Conservation (phyloP, 2,888 invertebrate genomes). For the Drymonia ruficornis region DNA sequence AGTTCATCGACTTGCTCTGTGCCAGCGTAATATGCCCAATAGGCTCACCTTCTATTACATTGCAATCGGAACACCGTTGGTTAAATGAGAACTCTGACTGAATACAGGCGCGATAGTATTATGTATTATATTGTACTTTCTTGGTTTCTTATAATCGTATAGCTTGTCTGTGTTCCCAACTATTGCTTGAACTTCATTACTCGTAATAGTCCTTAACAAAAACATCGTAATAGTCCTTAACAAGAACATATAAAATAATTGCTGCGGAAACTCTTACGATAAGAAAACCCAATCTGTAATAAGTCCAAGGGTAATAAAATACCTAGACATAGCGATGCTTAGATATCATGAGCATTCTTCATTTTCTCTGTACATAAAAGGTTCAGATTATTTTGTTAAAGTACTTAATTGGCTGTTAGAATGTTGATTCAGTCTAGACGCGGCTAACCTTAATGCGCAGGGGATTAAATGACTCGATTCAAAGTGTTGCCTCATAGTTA, state of each 20-base stretch:
- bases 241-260: not conserved
- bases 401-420: conserved; percentile 41
- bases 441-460: conserved; percentile 32
- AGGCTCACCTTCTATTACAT: no score
- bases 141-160: no score
- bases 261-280: not conserved
- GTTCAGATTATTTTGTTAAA: conserved; percentile 34
- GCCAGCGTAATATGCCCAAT: no score
- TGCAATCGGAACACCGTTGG: no score
- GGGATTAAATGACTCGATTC: conserved; percentile 40
- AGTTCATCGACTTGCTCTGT: no score
- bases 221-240: no score
- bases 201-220: no score
- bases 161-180: no score
- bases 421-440: conserved; percentile 47
- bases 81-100: no score
- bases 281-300: not conserved
- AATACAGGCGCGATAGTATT: no score
- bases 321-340: not conserved
- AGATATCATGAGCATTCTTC: not conserved
- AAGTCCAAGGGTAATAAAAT: not conserved
- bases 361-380: conserved; percentile 28
- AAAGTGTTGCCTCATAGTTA: conserved; percentile 44
- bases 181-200: no score
- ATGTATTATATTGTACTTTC: no score